Evolutionary conservation across 2,888 invertebrate species (phyloP), one percentile per base, ranked within the genome.

Genomic region (Brachylomia viminalis): DNA sequence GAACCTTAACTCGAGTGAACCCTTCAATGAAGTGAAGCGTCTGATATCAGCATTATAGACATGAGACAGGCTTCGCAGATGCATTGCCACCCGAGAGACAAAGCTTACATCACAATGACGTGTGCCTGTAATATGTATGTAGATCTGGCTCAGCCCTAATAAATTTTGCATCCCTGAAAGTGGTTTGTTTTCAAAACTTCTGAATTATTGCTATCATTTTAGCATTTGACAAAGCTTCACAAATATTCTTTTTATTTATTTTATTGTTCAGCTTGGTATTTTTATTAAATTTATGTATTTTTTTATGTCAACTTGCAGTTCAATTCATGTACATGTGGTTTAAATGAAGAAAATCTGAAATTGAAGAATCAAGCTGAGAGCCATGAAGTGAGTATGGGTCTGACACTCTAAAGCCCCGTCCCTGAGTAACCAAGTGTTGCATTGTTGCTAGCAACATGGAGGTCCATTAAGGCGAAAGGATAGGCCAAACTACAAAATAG

Each of bases 311-410:
- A 38, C 38, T 82, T 83, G 4, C 92, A 96, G 96, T 83, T 2
- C 93, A 92, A 47, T 75, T 58, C 76, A 75, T 95, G 95, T 77
- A 90, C 91, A 2, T 95, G 95, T 84, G 95, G 93, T 0, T 82
- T 94, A 74, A 80, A 90, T 70, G 92, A 93, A 62, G 95, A 95
- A 80, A 94, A 93, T 77, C 86, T 65, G 72, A 91, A 80, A 76
- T 80, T 95, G 42, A 94, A 91, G 71, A 33, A 65, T 23, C 61
- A 47, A 85, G 45, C 64, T 6, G 85, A 82, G 64, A 30, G 13
- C 17, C 49, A 65, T 30, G 69, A 81, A 75, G 82, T 82, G 56
- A 82, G 85, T 82, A 81, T 65, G 20, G 17, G 17, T 33, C 11
- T n/a, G 11, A n/a, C 17, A 38, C 15, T 33, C 5, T n/a, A 45